phyloP scores from a whole-genome alignment of 2,888 invertebrate genomes.

The Campoplex capitator region DNA sequence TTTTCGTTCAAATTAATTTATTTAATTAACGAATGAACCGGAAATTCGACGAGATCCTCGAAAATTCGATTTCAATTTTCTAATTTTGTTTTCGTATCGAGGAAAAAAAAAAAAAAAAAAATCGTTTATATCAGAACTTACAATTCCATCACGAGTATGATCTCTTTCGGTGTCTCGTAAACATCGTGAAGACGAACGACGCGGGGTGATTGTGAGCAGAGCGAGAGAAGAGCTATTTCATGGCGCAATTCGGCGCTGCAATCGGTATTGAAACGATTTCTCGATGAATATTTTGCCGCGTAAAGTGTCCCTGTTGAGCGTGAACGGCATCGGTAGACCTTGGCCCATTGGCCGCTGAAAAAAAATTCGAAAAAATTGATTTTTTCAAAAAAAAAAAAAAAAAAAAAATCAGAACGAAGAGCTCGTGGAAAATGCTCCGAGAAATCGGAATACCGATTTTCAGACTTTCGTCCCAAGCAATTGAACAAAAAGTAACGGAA shows the following conservation, averaged over 20 bases:
- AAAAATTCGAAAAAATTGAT: constrained; percentile 44
- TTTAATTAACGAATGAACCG: too few relatives aligned
- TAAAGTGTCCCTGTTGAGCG: constrained; percentile 93
- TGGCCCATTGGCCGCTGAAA: constrained; percentile 98
- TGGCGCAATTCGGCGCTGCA: constrained; percentile 95
- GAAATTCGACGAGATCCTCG: too few relatives aligned
- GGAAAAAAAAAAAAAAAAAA: neutral
- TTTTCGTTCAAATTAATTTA: too few relatives aligned
- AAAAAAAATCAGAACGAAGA: too few relatives aligned
- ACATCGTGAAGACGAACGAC: constrained; percentile 96
- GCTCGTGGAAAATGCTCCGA: too few relatives aligned
- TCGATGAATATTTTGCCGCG: constrained; percentile 98
- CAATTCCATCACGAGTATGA: constrained; percentile 96
- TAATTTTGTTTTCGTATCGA: too few relatives aligned
- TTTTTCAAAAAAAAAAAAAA: neutral
- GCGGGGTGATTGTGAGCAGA: constrained; percentile 92
- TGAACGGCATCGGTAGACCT: constrained; percentile 96
- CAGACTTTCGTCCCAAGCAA: too few relatives aligned
- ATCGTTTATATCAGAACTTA: constrained; percentile 84
- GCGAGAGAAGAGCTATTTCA: constrained; percentile 96
- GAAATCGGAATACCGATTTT: too few relatives aligned
- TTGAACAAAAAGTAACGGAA: too few relatives aligned
- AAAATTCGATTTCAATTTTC: too few relatives aligned
- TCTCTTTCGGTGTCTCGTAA: constrained; percentile 87
- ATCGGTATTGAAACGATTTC: constrained; percentile 94